Percentiles rank a stretch among this genome's conserved stretches.
These are phyloP conservation scores for Mormyrops attenuatus DNA, from an alignment of 2,797 vertebrate species.

Conservation along the genomic window DNA sequence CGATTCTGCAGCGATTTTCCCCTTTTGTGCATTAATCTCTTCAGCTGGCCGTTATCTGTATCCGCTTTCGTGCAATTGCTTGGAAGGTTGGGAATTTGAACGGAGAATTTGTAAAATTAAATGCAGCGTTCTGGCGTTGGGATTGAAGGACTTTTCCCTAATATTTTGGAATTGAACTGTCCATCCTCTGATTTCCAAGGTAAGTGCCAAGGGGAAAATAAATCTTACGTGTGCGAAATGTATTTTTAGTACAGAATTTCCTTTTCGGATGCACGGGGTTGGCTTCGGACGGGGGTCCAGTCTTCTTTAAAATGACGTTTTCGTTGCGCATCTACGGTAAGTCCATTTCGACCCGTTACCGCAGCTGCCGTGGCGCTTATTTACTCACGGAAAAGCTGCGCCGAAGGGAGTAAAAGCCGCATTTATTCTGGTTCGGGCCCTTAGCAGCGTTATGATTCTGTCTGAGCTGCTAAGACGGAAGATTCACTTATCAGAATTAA, in stretches of 20 bases:
- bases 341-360: neutral
- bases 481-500: neutral
- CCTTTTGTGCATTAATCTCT: neutral
- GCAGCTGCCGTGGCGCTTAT: neutral
- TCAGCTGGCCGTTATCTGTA: neutral
- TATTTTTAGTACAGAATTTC: neutral
- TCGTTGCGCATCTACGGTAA: neutral
- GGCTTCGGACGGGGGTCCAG: neutral
- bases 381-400: neutral
- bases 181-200: slow-evolving; percentile 11
- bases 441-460: neutral
- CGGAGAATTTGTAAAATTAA: neutral
- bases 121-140: neutral
- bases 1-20: neutral
- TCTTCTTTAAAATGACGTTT: neutral
- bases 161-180: neutral
- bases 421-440: neutral
- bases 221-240: neutral
- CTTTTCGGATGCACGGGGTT: neutral
- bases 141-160: neutral
- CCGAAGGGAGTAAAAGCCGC: neutral
- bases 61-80: neutral
- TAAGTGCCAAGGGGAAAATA: neutral
- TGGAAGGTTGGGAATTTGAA: neutral
- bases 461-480: neutral